A percentile compares a stretch with the other conserved stretches of the same genome.
Conservation (phyloP, 2,797 vertebrate genomes). For the Tangara arthus region DNA sequence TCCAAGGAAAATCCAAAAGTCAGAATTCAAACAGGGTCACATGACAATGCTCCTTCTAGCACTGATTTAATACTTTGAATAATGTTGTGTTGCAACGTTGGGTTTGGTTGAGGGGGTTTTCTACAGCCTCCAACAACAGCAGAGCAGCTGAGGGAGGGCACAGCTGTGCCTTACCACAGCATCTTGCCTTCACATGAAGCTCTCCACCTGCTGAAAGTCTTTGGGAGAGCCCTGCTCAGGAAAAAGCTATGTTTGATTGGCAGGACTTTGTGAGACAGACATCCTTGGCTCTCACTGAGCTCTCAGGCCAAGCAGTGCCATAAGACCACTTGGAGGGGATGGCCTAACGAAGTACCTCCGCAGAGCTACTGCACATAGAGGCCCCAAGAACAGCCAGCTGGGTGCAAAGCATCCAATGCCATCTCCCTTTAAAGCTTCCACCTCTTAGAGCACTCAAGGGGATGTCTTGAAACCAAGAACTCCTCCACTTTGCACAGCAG, state of each 20-base stretch:
- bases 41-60: background rate
- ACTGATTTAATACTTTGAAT: background rate
- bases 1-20: background rate
- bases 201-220: background rate
- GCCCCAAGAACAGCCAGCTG: background rate
- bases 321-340: background rate
- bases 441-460: background rate
- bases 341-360: background rate
- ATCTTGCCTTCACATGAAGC: background rate
- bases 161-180: fast-evolving
- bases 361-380: fast-evolving
- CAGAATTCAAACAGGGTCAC: background rate
- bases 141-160: background rate
- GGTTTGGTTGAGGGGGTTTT: background rate
- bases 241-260: fast-evolving
- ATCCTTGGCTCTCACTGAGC: background rate
- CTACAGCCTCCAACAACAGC: background rate
- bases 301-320: fast-evolving
- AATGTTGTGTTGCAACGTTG: background rate
- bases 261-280: background rate
- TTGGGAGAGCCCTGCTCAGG: background rate
- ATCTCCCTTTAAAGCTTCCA: background rate
- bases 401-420: background rate
- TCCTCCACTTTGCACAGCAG: background rate
- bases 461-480: background rate